These are phyloP conservation scores for Pterois miles DNA, from an alignment of 2,797 vertebrate genomes.

Conservation along the genomic window DNA sequence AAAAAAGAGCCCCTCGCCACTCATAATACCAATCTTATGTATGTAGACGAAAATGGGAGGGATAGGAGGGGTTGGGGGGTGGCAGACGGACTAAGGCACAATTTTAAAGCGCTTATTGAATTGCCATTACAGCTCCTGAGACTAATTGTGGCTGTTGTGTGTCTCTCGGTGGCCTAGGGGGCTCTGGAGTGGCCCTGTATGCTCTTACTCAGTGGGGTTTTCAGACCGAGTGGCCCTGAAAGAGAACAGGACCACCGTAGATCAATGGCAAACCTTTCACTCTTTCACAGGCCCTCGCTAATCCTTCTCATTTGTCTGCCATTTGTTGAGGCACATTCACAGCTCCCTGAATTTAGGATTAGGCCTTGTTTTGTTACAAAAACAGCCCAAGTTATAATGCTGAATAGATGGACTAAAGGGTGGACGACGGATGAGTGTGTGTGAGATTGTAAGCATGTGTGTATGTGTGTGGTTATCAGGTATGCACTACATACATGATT, in stretches of 20 bases:
- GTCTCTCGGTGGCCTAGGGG: slow-evolving; percentile 79
- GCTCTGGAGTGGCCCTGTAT: slow-evolving; percentile 81
- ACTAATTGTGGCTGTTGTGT: slow-evolving; percentile 85
- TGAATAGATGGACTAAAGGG: slow-evolving; percentile 77
- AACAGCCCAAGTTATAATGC: slow-evolving; percentile 83
- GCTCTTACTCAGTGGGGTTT: slow-evolving; percentile 83
- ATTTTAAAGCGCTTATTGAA: slow-evolving; percentile 84
- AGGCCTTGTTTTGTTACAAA: slow-evolving; percentile 87
- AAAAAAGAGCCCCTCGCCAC: slow-evolving; percentile 75
- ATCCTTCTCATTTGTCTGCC: slow-evolving; percentile 86
- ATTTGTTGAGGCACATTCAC: slow-evolving; percentile 86
- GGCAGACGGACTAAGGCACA: slow-evolving; percentile 74
- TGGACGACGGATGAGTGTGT: slow-evolving; percentile 63
- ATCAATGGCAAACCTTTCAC: slow-evolving; percentile 85
- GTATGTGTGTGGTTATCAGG: slow-evolving; percentile 42
- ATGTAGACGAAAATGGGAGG: slow-evolving; percentile 77
- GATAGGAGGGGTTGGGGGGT: slow-evolving; percentile 67
- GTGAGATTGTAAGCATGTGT: slow-evolving; percentile 53
- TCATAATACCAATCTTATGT: slow-evolving; percentile 84
- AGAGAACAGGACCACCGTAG: slow-evolving; percentile 84
- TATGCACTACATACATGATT: slow-evolving; percentile 18
- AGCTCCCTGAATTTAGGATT: slow-evolving; percentile 86
- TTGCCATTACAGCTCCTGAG: slow-evolving; percentile 83
- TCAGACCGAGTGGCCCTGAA: slow-evolving; percentile 84
- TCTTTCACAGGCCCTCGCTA: slow-evolving; percentile 82